These are phyloP conservation scores for Athetis lepigone DNA, from an alignment of 2,888 invertebrate species.

Conservation along the genomic window DNA sequence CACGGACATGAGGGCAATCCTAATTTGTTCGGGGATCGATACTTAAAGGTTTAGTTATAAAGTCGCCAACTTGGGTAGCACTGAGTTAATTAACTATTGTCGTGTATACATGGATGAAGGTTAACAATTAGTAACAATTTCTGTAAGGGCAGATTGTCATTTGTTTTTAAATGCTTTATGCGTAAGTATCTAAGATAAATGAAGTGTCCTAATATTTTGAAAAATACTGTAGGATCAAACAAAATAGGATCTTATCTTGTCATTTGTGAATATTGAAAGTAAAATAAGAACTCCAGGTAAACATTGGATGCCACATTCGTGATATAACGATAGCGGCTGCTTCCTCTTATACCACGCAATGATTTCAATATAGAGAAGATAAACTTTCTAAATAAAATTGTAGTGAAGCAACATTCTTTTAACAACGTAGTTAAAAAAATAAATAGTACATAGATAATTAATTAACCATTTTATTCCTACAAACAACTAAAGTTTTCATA, in stretches of 20 bases:
- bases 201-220: too few relatives aligned
- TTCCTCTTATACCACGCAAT: too few relatives aligned
- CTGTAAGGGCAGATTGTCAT: background rate
- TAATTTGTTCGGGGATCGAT: conserved; percentile 69
- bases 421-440: too few relatives aligned
- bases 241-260: conserved; percentile 10
- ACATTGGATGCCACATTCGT: conserved; percentile 18
- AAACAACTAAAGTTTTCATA: background rate
- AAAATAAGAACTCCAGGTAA: background rate
- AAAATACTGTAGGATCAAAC: too few relatives aligned
- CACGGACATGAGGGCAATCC: conserved; percentile 78
- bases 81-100: conserved; percentile 41
- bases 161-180: background rate
- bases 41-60: conserved; percentile 43
- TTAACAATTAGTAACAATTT: background rate
- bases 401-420: too few relatives aligned
- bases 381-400: too few relatives aligned
- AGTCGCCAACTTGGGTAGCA: conserved; percentile 35
- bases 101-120: background rate
- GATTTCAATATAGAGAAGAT: too few relatives aligned
- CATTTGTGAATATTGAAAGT: conserved; percentile 5
- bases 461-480: too few relatives aligned
- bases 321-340: conserved; percentile 10
- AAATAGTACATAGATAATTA: too few relatives aligned
- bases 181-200: background rate